Percentiles rank a stretch among this genome's conserved stretches.
These are phyloP conservation scores for Muraenolepis orangiensis DNA, from an alignment of 2,797 vertebrate genomes.

Conservation along the genomic window DNA sequence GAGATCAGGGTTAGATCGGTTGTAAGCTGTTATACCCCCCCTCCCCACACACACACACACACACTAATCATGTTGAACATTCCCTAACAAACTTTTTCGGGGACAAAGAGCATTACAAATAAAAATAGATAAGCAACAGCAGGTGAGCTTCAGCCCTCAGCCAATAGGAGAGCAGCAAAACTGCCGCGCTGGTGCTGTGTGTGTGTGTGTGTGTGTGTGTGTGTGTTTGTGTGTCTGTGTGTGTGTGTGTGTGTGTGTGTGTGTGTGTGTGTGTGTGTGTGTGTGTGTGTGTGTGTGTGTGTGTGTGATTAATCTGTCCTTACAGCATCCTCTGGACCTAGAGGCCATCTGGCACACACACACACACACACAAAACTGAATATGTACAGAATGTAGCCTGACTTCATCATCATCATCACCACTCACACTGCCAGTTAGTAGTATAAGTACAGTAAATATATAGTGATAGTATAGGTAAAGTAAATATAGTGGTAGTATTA, in stretches of 20 bases:
- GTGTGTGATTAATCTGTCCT: too few relatives aligned
- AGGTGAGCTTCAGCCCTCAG: neutral
- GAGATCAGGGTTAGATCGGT: neutral
- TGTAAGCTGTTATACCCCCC: neutral
- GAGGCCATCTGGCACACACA: too few relatives aligned
- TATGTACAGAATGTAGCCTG: neutral
- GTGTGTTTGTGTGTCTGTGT: too few relatives aligned
- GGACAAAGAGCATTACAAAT: neutral
- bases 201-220: neutral
- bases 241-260: too few relatives aligned
- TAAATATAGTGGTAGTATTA: neutral
- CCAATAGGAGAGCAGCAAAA: neutral
- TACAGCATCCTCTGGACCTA: too few relatives aligned
- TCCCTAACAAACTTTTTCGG: neutral
- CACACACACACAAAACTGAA: slow-evolving; percentile 1
- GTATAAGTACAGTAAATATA: neutral
- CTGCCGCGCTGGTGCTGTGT: neutral
- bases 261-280: too few relatives aligned
- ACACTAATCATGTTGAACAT: neutral
- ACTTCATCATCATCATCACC: neutral
- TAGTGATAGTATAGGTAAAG: too few relatives aligned
- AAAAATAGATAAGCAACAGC: neutral
- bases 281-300: too few relatives aligned
- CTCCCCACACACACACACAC: neutral
- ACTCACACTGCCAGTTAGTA: neutral